Conservation (phyloP, 37 sponge, comb jelly and placozoan genomes). For the Axinella damicornis region DNA sequence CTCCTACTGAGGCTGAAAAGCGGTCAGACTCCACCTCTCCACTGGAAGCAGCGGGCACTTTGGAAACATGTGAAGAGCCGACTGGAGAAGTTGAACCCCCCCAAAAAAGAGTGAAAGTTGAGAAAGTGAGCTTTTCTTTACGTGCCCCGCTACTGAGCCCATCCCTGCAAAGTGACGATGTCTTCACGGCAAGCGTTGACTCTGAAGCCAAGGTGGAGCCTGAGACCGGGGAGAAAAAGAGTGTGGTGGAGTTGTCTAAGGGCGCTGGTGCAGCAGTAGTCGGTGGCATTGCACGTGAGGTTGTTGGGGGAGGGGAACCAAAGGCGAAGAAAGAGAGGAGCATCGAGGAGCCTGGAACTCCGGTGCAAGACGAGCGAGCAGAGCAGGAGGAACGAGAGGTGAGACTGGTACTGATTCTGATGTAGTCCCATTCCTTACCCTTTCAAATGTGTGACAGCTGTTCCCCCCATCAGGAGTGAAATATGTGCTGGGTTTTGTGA, state of each 20-base stretch:
- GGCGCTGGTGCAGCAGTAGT: not conserved
- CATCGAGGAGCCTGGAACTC: too few relatives aligned
- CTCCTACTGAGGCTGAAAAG: too few relatives aligned
- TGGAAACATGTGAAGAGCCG: not conserved
- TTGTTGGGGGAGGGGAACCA: too few relatives aligned
- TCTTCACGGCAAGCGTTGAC: not conserved
- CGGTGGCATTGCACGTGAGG: not conserved
- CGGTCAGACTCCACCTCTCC: not conserved
- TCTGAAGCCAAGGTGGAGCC: not conserved
- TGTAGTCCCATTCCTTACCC: too few relatives aligned
- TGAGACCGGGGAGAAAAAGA: constrained; percentile 1
- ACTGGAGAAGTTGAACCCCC: constrained; percentile 1
- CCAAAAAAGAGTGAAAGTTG: not conserved
- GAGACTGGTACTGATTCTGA: too few relatives aligned
- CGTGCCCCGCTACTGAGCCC: not conserved
- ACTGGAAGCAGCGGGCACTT: not conserved
- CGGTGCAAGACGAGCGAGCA: too few relatives aligned
- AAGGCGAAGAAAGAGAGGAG: too few relatives aligned
- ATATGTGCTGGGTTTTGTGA: too few relatives aligned
- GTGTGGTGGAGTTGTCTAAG: not conserved
- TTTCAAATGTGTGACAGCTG: too few relatives aligned
- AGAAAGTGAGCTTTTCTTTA: not conserved
- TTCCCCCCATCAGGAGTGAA: too few relatives aligned
- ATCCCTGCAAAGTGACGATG: not conserved
- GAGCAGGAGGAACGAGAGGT: too few relatives aligned